phyloP scores from a whole-genome alignment of 2,888 invertebrate species.

The Nesidiocoris tenuis region DNA sequence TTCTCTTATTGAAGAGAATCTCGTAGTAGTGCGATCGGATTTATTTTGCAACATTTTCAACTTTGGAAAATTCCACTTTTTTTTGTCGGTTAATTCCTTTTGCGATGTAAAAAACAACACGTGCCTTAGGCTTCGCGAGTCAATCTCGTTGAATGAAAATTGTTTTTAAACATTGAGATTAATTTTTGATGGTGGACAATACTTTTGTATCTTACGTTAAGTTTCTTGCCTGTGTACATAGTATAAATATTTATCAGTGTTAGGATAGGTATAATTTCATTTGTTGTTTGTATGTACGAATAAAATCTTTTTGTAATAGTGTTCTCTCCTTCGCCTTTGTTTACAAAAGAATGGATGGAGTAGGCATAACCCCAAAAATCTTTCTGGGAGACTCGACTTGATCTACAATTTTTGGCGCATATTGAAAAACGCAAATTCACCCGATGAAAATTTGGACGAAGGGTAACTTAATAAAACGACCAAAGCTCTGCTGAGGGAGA shows the following conservation, averaged over 20 bases:
- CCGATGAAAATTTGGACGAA: too few relatives aligned
- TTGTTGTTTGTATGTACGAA: constrained; percentile 15
- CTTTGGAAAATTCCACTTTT: constrained; percentile 10
- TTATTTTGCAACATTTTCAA: constrained; percentile 23
- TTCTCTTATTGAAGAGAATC: background rate
- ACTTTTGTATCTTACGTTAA: constrained; percentile 16
- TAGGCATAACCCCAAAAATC: too few relatives aligned
- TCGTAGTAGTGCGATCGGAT: constrained; percentile 25
- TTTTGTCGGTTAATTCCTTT: constrained; percentile 9
- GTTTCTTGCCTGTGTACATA: constrained; percentile 26
- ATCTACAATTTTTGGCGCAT: too few relatives aligned
- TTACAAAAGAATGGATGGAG: too few relatives aligned
- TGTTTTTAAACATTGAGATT: constrained; percentile 20
- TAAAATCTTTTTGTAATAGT: too few relatives aligned
- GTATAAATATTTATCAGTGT: constrained; percentile 30
- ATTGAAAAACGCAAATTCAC: too few relatives aligned
- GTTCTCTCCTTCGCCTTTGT: too few relatives aligned
- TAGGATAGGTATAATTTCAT: constrained; percentile 21
- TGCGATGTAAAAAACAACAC: constrained; percentile 8
- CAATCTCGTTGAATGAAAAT: background rate
- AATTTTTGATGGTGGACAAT: background rate
- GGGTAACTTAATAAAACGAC: too few relatives aligned
- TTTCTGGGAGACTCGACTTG: too few relatives aligned
- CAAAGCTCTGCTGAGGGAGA: too few relatives aligned
- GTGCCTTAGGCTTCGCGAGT: constrained; percentile 38